Evolutionary conservation across 2,797 vertebrate species (phyloP).

Genomic region (Cetoscarus ocellatus): DNA sequence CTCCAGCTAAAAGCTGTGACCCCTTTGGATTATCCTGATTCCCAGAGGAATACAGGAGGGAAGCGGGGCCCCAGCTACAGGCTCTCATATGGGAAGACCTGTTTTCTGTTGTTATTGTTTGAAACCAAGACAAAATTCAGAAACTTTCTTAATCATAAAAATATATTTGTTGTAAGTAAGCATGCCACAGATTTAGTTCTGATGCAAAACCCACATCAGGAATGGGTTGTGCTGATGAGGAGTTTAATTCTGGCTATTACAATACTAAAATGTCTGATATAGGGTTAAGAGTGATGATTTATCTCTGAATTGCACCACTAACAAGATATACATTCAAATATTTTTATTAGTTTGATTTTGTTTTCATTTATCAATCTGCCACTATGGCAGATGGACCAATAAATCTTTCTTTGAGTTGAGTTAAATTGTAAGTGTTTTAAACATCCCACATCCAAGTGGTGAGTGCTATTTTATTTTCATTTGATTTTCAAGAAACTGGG

Average conservation of each 20-base stretch:
- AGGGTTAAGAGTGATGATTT: background rate
- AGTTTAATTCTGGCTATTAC: too few species aligned
- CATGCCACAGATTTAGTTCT: background rate
- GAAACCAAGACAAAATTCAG: slow-evolving; percentile 28
- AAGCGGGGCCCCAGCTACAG: slow-evolving; percentile 41
- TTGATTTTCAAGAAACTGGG: too few species aligned
- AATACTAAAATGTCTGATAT: background rate
- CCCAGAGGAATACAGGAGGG: slow-evolving; percentile 61
- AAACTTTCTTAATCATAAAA: background rate
- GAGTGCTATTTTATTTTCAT: too few species aligned
- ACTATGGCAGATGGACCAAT: too few species aligned
- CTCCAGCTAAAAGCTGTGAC: slow-evolving; percentile 31
- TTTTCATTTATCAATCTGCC: too few species aligned
- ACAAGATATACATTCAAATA: background rate
- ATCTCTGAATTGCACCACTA: background rate
- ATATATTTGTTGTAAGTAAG: background rate
- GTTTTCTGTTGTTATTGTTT: slow-evolving; percentile 34
- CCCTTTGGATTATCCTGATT: slow-evolving; percentile 64
- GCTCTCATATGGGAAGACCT: slow-evolving; percentile 18
- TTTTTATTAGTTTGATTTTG: too few species aligned
- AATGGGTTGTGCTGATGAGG: too few species aligned
- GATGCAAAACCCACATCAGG: background rate
- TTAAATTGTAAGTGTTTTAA: too few species aligned
- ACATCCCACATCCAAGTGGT: too few species aligned
- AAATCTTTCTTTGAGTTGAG: too few species aligned